Percentiles rank a stretch among this genome's conserved stretches.
Evolutionary conservation across 1,140 invertebrate genomes (phyloP).

Genomic region (Heliothis virescens): DNA sequence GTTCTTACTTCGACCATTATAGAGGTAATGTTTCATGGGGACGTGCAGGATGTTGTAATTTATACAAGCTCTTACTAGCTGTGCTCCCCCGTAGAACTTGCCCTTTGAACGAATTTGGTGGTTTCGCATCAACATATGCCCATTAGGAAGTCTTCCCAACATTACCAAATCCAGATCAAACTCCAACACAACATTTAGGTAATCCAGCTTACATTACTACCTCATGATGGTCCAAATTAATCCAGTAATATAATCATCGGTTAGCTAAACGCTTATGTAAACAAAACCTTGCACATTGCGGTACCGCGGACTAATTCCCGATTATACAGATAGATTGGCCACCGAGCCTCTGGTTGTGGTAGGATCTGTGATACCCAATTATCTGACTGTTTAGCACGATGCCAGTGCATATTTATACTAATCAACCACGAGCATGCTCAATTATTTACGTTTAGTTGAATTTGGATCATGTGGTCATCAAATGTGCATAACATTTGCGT

Average conservation of each 20-base stretch:
- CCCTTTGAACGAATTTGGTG: no score
- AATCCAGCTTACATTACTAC: constrained; percentile 21
- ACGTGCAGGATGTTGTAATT: no score
- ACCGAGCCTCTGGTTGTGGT: constrained; percentile 11
- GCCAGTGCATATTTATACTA: constrained; percentile 44
- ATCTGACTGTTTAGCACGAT: constrained; percentile 34
- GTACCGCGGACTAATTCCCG: constrained; percentile 13
- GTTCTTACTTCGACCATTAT: no score
- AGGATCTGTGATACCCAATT: constrained; percentile 26
- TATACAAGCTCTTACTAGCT: neutral
- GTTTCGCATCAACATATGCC: neutral
- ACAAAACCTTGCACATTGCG: constrained; percentile 39
- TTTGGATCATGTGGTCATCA: neutral
- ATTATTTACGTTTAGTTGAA: constrained; percentile 7
- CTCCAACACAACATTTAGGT: constrained; percentile 21
- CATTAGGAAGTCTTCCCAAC: neutral
- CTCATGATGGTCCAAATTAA: constrained; percentile 32
- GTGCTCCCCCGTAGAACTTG: no score
- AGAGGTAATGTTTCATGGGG: no score
- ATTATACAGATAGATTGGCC: constrained; percentile 28
- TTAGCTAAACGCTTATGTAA: constrained; percentile 28
- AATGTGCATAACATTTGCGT: neutral
- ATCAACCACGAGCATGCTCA: constrained; percentile 27
- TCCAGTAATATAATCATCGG: constrained; percentile 39
- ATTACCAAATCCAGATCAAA: constrained; percentile 9